A percentile compares a stretch with the other conserved stretches of the same genome.
Conservation (phyloP, 2,797 vertebrate species). For the Chromobotia macracanthus region DNA sequence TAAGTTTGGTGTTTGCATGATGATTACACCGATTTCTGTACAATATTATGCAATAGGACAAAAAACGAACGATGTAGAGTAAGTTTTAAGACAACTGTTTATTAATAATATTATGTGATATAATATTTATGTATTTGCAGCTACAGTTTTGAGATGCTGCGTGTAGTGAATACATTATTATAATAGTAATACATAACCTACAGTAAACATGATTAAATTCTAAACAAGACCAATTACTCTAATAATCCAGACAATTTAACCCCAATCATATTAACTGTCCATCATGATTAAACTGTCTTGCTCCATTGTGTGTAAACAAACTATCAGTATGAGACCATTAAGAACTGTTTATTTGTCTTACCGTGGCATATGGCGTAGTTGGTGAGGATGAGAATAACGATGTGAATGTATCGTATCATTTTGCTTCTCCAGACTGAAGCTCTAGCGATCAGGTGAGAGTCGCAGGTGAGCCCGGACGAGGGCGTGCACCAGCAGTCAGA, state of each 20-base stretch:
- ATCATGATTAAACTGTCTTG: no score
- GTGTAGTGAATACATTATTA: no score
- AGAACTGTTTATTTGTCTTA: not conserved
- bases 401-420: not conserved
- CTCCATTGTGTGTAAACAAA: no score
- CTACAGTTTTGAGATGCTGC: no score
- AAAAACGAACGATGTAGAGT: no score
- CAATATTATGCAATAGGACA: no score
- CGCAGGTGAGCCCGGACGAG: not conserved
- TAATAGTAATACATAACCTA: no score
- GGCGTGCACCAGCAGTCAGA: not conserved
- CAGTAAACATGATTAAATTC: not conserved
- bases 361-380: not conserved
- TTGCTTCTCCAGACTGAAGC: not conserved
- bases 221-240: not conserved
- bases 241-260: not conserved
- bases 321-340: not conserved
- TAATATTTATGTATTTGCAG: no score
- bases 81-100: no score
- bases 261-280: not conserved
- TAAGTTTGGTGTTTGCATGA: not conserved
- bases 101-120: no score
- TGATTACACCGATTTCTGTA: not conserved
- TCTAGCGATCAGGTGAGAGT: not conserved
- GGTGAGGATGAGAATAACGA: not conserved